These are phyloP conservation scores for Sebastes taczanowskii DNA, from an alignment of 2,797 vertebrate species.

Conservation along the genomic window DNA sequence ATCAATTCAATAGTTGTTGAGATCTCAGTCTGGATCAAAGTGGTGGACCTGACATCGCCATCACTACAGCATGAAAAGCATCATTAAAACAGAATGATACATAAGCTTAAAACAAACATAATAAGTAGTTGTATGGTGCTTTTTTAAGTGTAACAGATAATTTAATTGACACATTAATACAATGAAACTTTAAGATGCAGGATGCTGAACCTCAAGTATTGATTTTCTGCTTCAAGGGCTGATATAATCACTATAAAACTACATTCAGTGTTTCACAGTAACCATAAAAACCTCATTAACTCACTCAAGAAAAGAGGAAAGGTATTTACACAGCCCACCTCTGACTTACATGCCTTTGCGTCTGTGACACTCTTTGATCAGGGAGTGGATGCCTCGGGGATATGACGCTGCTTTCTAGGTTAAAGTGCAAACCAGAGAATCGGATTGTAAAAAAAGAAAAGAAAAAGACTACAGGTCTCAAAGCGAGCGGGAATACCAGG, in stretches of 20 bases:
- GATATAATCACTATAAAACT: neutral
- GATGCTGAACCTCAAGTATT: neutral
- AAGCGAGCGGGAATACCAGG: slow-evolving; percentile 19
- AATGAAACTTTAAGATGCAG: neutral
- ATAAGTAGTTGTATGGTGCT: no score
- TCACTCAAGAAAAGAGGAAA: slow-evolving; percentile 11
- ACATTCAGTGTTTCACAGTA: neutral
- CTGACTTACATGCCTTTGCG: neutral
- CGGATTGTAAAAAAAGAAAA: slow-evolving; percentile 10
- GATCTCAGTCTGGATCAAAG: neutral
- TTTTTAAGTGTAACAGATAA: neutral
- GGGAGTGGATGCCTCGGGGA: slow-evolving; percentile 25
- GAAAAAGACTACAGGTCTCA: slow-evolving; percentile 3
- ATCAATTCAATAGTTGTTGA: no score
- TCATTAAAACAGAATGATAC: neutral
- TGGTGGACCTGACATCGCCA: neutral
- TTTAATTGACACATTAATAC: neutral
- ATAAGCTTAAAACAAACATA: neutral
- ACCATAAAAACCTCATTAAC: neutral
- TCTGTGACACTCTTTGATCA: slow-evolving; percentile 15
- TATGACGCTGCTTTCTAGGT: slow-evolving; percentile 60
- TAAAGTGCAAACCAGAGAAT: slow-evolving; percentile 65
- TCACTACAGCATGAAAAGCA: neutral
- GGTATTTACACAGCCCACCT: neutral
- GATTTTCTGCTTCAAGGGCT: neutral